Percentiles rank a stretch among this genome's conserved stretches.
These are phyloP conservation scores for Zosterops japonicus DNA, from an alignment of 2,113 vertebrate genomes.

Conservation along the genomic window DNA sequence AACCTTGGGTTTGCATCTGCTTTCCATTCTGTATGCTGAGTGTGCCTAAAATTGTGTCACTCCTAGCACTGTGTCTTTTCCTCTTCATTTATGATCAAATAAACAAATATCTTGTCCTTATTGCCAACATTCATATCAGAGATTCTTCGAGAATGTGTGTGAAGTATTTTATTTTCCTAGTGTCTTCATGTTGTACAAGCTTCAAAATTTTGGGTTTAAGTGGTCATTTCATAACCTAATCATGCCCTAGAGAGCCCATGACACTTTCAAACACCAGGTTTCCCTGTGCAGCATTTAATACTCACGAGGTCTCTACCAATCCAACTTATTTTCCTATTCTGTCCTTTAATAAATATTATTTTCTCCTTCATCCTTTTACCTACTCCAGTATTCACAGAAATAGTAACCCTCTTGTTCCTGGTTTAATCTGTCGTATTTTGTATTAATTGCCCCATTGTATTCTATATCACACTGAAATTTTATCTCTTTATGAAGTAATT, in stretches of 20 bases:
- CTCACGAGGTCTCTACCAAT: not conserved
- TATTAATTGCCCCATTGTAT: not conserved
- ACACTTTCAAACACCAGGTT: not conserved
- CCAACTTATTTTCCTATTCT: not conserved
- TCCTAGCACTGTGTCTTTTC: not conserved
- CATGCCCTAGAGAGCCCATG: not conserved
- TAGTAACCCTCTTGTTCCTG: not conserved
- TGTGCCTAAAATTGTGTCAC: not conserved
- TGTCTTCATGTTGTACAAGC: not conserved
- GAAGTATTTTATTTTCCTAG: not conserved
- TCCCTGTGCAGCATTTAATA: not conserved
- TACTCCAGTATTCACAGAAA: not conserved
- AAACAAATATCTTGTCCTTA: not conserved
- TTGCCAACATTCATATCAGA: not conserved
- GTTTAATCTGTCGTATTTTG: not conserved
- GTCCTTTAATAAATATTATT: not conserved
- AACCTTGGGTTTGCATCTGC: not conserved
- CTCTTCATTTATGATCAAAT: not conserved
- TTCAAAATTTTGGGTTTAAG: not conserved
- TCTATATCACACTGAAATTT: not conserved
- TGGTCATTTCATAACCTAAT: not conserved
- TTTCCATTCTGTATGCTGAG: not conserved
- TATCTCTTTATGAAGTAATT: not conserved
- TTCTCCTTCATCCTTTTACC: not conserved
- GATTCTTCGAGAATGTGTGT: not conserved